Evolutionary conservation across 2,797 vertebrate genomes (phyloP).

Genomic region (Bradypus variegatus): DNA sequence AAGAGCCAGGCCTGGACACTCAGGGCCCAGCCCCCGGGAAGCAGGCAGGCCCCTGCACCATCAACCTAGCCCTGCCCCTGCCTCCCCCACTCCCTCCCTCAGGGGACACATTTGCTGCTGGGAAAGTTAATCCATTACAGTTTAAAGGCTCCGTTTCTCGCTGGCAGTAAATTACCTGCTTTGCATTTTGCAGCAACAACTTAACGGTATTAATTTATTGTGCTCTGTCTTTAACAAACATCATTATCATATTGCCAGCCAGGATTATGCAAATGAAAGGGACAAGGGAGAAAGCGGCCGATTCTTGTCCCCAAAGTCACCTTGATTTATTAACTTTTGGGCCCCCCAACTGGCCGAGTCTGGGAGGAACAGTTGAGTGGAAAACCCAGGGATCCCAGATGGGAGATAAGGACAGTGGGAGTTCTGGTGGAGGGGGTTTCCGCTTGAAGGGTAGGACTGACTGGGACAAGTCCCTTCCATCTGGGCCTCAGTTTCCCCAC

Average conservation of each 20-base stretch:
- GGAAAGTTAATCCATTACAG: constrained; percentile 72
- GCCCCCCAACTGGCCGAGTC: constrained; percentile 23
- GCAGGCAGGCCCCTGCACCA: background rate
- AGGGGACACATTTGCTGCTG: constrained; percentile 57
- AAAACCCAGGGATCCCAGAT: too few relatives aligned
- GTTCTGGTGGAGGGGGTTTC: background rate
- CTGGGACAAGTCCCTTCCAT: background rate
- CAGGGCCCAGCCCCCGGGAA: background rate
- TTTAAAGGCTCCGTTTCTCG: constrained; percentile 65
- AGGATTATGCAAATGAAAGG: constrained; percentile 78
- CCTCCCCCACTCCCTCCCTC: constrained; percentile 22
- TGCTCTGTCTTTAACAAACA: constrained; percentile 81
- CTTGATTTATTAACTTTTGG: constrained; percentile 74
- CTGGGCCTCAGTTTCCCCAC: background rate
- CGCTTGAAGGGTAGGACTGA: background rate
- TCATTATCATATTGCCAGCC: constrained; percentile 78
- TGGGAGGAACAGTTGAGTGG: constrained; percentile 22
- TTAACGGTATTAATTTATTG: constrained; percentile 80
- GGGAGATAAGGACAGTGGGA: background rate
- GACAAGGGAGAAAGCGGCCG: constrained; percentile 67
- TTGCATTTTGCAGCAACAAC: constrained; percentile 76
- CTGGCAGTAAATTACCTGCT: constrained; percentile 73
- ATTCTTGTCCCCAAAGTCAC: constrained; percentile 76
- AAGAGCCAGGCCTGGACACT: background rate
- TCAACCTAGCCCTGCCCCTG: background rate